Conservation (phyloP, 2,888 invertebrate species). For the Cosmia trapezina region DNA sequence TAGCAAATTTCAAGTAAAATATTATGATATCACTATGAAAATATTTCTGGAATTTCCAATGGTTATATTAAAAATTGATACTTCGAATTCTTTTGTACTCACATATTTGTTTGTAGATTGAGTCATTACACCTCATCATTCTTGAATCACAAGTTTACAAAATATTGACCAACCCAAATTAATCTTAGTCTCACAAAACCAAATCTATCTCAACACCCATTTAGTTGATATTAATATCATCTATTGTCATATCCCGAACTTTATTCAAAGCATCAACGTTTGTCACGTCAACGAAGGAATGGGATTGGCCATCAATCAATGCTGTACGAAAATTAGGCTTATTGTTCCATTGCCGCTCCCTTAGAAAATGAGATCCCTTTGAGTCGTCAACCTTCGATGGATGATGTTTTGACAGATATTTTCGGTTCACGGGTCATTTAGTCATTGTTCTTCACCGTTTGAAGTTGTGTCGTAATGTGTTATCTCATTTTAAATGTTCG, state of each 20-base stretch:
- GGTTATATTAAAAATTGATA: background rate
- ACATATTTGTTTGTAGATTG: slow-evolving; percentile 34
- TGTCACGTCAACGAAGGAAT: slow-evolving; percentile 79
- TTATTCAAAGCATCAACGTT: slow-evolving; percentile 75
- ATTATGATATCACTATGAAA: background rate
- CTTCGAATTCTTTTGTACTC: background rate
- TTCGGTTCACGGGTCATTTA: slow-evolving; percentile 74
- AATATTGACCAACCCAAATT: slow-evolving; percentile 63
- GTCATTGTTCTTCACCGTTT: slow-evolving; percentile 62
- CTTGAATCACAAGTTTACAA: slow-evolving; percentile 53
- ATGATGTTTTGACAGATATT: slow-evolving; percentile 77
- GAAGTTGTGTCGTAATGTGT: slow-evolving; percentile 59
- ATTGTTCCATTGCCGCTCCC: slow-evolving; percentile 86
- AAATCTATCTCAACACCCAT: slow-evolving; percentile 64
- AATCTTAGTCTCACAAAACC: slow-evolving; percentile 58
- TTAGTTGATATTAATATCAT: slow-evolving; percentile 70
- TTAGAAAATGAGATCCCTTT: slow-evolving; percentile 78
- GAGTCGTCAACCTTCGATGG: slow-evolving; percentile 68
- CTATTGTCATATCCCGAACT: slow-evolving; percentile 71
- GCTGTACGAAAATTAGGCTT: slow-evolving; percentile 83
- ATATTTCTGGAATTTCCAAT: background rate
- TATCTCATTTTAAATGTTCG: slow-evolving; percentile 61
- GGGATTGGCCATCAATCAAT: slow-evolving; percentile 86
- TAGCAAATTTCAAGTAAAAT: background rate
- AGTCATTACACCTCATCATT: slow-evolving; percentile 56